These are phyloP conservation scores for Hylaea fasciaria DNA, from an alignment of 2,888 invertebrate genomes.

Conservation along the genomic window DNA sequence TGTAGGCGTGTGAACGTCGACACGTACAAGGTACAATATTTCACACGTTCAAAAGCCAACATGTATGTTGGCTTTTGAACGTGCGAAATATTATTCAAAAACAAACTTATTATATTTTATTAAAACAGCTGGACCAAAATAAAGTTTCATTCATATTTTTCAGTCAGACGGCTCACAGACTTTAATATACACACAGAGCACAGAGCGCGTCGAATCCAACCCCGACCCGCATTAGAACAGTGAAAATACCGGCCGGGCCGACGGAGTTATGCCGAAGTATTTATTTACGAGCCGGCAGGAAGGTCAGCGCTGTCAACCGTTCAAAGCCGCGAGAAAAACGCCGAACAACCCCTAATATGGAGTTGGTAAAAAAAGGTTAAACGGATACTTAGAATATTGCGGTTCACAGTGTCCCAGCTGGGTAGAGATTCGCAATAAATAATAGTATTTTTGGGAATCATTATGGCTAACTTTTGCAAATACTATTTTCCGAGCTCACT, in stretches of 20 bases:
- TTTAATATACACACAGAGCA: conserved; percentile 15
- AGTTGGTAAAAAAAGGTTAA: not conserved
- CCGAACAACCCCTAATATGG: not conserved
- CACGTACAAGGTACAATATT: too few species aligned
- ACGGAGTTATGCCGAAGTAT: conserved; percentile 18
- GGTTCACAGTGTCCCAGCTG: not conserved
- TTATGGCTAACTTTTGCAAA: too few species aligned
- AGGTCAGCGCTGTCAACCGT: conserved; percentile 27
- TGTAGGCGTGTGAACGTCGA: not conserved
- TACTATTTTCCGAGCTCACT: too few species aligned
- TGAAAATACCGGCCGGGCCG: conserved; percentile 24
- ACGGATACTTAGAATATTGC: not conserved
- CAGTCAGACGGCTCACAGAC: conserved; percentile 4
- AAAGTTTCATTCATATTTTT: conserved; percentile 19
- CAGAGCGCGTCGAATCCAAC: conserved; percentile 14
- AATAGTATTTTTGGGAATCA: too few species aligned
- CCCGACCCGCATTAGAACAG: conserved; percentile 13
- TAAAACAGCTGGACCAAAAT: not conserved
- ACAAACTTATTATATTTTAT: not conserved
- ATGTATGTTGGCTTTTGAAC: not conserved
- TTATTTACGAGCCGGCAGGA: conserved; percentile 27
- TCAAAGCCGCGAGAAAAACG: conserved; percentile 19
- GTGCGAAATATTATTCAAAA: not conserved
- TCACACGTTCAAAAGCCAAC: too few species aligned
- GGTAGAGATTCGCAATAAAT: not conserved